Percentiles rank a stretch among this genome's conserved stretches.
phyloP scores from a whole-genome alignment of 2,797 vertebrate species.

The Spinus olivaceus region DNA sequence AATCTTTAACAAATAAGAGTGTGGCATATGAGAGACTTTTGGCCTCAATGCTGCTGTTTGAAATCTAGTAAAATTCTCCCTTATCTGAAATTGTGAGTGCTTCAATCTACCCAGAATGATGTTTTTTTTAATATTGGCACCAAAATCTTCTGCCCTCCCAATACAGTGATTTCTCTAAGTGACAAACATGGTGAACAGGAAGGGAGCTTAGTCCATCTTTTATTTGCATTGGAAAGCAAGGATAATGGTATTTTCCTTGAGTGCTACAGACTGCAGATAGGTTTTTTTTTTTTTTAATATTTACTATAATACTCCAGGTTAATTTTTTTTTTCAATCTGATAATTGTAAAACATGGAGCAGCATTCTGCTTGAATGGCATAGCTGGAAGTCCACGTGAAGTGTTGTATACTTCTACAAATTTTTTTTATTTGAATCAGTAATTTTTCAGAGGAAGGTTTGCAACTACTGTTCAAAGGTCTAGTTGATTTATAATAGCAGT shows the following conservation, averaged over 20 bases:
- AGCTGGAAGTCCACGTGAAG: background rate
- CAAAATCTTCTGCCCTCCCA: background rate
- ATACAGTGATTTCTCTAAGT: rapidly evolving
- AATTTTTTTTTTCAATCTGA: background rate
- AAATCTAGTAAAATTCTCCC: background rate
- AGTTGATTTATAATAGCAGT: background rate
- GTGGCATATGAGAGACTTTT: background rate
- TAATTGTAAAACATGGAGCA: background rate
- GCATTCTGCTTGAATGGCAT: background rate
- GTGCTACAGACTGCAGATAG: background rate
- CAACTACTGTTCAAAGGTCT: background rate
- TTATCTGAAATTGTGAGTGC: background rate
- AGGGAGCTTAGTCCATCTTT: background rate
- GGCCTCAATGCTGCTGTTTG: background rate
- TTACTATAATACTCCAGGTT: background rate
- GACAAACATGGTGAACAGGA: rapidly evolving
- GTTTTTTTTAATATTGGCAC: background rate
- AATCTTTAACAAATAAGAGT: background rate
- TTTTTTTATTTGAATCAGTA: background rate
- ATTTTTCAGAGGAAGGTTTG: background rate
- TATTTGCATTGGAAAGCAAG: background rate
- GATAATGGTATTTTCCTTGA: background rate
- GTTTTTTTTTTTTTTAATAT: background rate
- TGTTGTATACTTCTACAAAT: background rate
- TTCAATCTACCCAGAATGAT: background rate